These are phyloP conservation scores for Penaeus chinensis DNA, from an alignment of 1,140 invertebrate species.

Conservation along the genomic window DNA sequence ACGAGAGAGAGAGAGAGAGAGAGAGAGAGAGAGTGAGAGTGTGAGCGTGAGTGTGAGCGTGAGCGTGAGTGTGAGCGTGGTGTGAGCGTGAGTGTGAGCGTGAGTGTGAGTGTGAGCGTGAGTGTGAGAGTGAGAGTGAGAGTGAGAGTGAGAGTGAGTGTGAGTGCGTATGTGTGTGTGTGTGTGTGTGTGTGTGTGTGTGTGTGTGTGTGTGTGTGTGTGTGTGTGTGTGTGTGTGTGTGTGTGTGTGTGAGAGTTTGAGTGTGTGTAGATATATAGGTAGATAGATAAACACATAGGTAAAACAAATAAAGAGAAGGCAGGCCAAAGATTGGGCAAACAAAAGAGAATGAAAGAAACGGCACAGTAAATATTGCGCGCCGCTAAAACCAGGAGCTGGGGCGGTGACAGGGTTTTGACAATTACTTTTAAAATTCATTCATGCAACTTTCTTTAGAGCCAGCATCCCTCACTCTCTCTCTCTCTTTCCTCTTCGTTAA, in stretches of 20 bases:
- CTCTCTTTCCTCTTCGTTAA: no score
- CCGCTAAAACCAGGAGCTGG: no score
- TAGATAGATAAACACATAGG: not conserved
- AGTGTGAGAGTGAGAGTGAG: slow-evolving; percentile 6
- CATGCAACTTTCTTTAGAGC: no score
- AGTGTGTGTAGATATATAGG: not conserved
- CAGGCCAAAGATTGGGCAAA: no score
- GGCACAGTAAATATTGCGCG: no score
- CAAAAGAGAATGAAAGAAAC: no score
- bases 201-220: slow-evolving; percentile 41
- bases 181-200: slow-evolving; percentile 30
- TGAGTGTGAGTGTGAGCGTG: slow-evolving; percentile 25
- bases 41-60: not conserved
- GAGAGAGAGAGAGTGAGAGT: no score
- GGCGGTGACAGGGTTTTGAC: no score
- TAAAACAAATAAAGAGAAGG: no score
- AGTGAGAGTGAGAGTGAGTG: slow-evolving; percentile 6
- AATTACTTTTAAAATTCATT: no score
- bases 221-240: slow-evolving; percentile 15
- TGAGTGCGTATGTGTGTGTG: not conserved
- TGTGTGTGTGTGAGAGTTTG: slow-evolving; percentile 25
- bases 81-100: slow-evolving; percentile 33
- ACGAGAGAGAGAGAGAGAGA: not conserved
- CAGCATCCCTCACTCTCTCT: no score
- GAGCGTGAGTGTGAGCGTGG: slow-evolving; percentile 11